Base-by-base conservation (phyloP, 2,797 vertebrate genomes). In the Champsocephalus esox region DNA sequence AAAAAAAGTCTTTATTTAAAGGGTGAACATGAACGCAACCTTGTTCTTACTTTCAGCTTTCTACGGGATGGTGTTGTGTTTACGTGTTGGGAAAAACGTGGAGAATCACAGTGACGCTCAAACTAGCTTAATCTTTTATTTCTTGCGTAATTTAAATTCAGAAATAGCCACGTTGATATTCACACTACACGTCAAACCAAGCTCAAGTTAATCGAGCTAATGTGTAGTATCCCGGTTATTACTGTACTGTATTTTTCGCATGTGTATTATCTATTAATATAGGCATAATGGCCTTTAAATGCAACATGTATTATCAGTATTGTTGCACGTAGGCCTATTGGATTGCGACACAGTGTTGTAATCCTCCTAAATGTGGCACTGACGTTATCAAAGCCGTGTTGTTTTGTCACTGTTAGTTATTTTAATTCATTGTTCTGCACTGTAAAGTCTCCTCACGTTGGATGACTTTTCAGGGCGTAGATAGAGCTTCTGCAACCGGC, bases 311-410 rank as follows among this genome's bases (percentile, higher is more conserved):
- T 16, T 59, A 10, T 9, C 4, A 32, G 4, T 64, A 24, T 55
- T 45, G 41, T n/a, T 58, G 50, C 65, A 69, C 73, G 61, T 7
- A 48, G 79, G 88, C 88, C 79, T 66, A 24, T 24, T 54, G 28
- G 45, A 73, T 79, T 84, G 73, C 80, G 73, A 80, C 77, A 87
- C 78, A 66, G 75, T 78, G 82, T 70, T 81, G 78, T 87, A 82
- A 91, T 82, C 4, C 28, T 28, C 78, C 80, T 68, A 54, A 83
- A 81, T 80, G 41, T 44, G 62, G 14, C 58, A 58, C 74, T 55
- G n/a, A 19, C 63, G 38, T 46, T 34, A 49, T 61, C 16, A 70
- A 32, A 70, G 28, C 54, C 1, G 0, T 2, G 9, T n/a, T 61
- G 57, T 28, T 19, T 56, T 9, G 34, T 8, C 7, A 28, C 59